Base-by-base conservation (phyloP, 2,888 invertebrate genomes). In the Lamellibrachia satsuma region DNA sequence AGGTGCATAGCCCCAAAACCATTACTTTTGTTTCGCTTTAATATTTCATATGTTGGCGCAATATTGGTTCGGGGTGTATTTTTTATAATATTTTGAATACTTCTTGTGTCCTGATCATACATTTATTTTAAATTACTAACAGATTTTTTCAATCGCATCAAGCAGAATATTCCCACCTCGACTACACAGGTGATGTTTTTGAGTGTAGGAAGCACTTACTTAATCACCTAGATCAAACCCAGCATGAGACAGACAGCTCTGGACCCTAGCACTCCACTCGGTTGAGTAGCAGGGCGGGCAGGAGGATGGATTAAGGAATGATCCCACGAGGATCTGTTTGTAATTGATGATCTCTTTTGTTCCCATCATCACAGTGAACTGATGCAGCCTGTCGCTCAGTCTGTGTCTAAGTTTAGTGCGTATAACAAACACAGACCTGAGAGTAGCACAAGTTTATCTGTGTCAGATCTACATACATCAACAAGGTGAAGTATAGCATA, bases 271-370 rank as follows among this genome's bases (percentile, higher is more conserved):
- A n/a, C 75, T 75, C 75, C 75, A 75, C 75, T 75, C 75, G 3
- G 75, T 22, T 75, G 75, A 75, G 75, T 75, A n/a, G 75, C 22
- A 15, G 15, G 22, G 75, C 75, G 6, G 22, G 75, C 75, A 22
- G 75, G 22, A 75, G 75, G 75, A 75, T 75, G 75, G 75, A 75
- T 75, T 75, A 75, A 75, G 75, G 75, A n/a, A 75, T 75, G n/a
- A 75, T 75, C 75, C 75, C 75, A 2, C 6, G 75, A 22, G 60
- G 75, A n/a, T 75, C 75, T 75, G 75, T 75, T 22, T 75, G 75
- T 75, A 75, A 75, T 75, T 75, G 75, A 4, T 75, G n/a, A 75
- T 75, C 75, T 75, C n/a, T 75, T 75, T 75, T 22, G n/a, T 75
- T 75, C 22, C n/a, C 22, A n/a, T 75, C 75, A 22, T 6, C 75